These are phyloP conservation scores for Gyrodactylus bullatarudis DNA, from an alignment of 1,140 invertebrate species.

Conservation along the genomic window DNA sequence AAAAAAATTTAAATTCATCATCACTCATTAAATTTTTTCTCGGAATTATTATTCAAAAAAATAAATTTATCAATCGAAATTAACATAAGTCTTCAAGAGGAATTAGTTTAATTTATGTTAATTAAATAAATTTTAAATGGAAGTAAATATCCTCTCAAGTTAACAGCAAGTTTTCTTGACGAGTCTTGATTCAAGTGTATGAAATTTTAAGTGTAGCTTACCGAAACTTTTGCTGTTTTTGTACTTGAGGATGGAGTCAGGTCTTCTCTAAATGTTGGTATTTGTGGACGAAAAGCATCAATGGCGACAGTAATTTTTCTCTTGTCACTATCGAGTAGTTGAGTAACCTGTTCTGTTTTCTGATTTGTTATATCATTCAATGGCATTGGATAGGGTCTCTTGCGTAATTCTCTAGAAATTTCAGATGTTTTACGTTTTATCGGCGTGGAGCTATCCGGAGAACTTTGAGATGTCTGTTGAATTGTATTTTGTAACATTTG, in stretches of 20 bases:
- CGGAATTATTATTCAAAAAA: too few relatives aligned
- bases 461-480: too few relatives aligned
- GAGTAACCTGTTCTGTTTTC: background rate
- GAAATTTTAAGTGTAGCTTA: background rate
- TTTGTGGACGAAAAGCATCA: background rate
- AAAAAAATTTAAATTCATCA: too few relatives aligned
- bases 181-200: too few relatives aligned
- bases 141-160: too few relatives aligned
- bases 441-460: background rate
- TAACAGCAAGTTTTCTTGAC: too few relatives aligned
- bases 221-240: background rate
- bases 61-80: too few relatives aligned
- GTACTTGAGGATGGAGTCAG: background rate
- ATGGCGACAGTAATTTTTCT: background rate
- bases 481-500: too few relatives aligned
- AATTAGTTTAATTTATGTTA: too few relatives aligned
- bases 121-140: too few relatives aligned
- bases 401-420: background rate
- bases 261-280: constrained; percentile 20
- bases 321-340: background rate
- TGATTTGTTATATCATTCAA: background rate
- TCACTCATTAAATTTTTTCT: too few relatives aligned
- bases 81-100: too few relatives aligned
- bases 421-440: background rate
- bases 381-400: background rate